phyloP scores from a whole-genome alignment of 2,797 vertebrate genomes.

The Ctenochaetus hawaiiensis region DNA sequence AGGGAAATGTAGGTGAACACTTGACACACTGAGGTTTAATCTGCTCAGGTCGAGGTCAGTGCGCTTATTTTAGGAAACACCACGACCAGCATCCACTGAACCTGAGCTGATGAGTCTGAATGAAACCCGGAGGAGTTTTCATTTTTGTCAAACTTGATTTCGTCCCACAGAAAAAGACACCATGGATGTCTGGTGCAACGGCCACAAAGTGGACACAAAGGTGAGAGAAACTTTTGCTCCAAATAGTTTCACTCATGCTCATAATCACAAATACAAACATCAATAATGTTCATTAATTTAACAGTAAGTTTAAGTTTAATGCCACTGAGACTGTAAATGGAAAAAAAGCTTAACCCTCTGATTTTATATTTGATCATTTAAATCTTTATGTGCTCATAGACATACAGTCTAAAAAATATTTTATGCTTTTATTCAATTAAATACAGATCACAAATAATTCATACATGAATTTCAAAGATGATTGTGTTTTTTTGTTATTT shows the following conservation, averaged over 20 bases:
- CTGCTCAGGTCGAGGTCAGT: conserved; percentile 22
- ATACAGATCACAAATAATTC: no score
- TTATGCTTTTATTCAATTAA: no score
- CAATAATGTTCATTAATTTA: no score
- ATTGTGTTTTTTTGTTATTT: no score
- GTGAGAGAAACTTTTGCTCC: conserved; percentile 77
- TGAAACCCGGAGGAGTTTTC: no score
- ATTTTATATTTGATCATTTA: no score
- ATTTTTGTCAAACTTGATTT: background rate
- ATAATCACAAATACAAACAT: background rate
- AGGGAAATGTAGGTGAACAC: conserved; percentile 1
- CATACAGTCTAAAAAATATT: no score
- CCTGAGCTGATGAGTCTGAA: background rate
- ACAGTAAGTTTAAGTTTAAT: no score
- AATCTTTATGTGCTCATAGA: no score
- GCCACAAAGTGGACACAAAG: conserved; percentile 91
- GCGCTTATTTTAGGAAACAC: conserved; percentile 35
- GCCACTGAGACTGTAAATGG: no score
- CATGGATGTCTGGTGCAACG: conserved; percentile 98
- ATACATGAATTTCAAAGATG: no score
- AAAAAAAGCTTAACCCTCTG: no score
- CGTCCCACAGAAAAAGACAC: conserved; percentile 92
- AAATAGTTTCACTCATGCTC: background rate
- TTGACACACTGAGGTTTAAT: conserved; percentile 23
- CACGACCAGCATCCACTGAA: background rate